phyloP scores from a whole-genome alignment of 2,888 invertebrate genomes.

The Aproaerema taeniolella region DNA sequence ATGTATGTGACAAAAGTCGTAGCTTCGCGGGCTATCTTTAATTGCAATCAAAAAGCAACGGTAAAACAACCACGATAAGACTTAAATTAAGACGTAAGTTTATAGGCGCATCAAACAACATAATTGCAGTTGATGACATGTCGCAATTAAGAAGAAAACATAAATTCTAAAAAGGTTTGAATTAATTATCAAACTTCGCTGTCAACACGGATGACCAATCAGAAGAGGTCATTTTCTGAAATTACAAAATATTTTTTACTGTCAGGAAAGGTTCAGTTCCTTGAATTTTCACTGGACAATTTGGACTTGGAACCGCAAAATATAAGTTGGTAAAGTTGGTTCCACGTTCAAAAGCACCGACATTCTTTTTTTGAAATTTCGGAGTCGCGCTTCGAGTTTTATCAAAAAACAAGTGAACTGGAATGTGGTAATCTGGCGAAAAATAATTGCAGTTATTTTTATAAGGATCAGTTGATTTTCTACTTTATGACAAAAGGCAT shows the following conservation, averaged over 20 bases:
- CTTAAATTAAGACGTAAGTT: too few species aligned
- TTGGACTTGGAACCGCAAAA: neutral
- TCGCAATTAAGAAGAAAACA: constrained; percentile 2
- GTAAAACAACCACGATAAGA: constrained; percentile 12
- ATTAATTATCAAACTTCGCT: constrained; percentile 19
- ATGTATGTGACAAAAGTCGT: too few species aligned
- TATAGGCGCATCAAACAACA: too few species aligned
- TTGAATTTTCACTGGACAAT: neutral
- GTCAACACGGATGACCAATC: constrained; percentile 23
- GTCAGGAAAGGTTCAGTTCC: neutral
- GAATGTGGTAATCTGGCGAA: constrained; percentile 15
- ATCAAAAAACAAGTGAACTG: constrained; percentile 24
- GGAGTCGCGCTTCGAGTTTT: constrained; percentile 16
- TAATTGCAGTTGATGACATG: constrained; percentile 16
- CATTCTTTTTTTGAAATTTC: constrained; percentile 21
- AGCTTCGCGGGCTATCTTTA: too few species aligned
- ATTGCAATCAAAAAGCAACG: too few species aligned
- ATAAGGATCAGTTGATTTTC: neutral
- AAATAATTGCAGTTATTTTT: neutral
- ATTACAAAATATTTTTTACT: constrained; percentile 12
- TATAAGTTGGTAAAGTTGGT: constrained; percentile 2
- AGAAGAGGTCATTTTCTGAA: constrained; percentile 18
- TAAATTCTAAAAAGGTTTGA: too few species aligned
- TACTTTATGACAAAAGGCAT: neutral
- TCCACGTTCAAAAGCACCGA: constrained; percentile 20